These are phyloP conservation scores for Plecturocebus donacophilus DNA, from an alignment of 2,113 vertebrate species.

Conservation along the genomic window DNA sequence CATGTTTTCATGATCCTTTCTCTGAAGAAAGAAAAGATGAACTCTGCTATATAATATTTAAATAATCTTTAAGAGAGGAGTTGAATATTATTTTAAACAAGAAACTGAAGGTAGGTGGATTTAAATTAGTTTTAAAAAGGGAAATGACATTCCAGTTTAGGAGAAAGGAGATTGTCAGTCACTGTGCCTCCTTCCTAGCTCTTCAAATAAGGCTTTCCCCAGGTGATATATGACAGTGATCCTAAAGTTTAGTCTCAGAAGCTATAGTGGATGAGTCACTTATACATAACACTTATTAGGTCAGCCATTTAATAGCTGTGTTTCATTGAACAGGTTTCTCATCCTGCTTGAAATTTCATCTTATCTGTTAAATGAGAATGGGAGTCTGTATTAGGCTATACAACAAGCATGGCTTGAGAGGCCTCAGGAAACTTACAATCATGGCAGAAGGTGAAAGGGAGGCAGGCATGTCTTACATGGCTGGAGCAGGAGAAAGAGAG, in stretches of 20 bases:
- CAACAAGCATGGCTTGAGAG: no score
- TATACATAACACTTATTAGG: background rate
- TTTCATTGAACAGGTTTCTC: background rate
- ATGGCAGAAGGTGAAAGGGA: no score
- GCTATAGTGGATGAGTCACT: background rate
- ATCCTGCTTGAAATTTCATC: background rate
- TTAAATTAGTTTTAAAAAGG: background rate
- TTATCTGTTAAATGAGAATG: background rate
- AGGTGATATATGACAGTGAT: background rate
- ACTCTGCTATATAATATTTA: background rate
- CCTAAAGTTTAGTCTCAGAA: background rate
- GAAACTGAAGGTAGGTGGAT: background rate
- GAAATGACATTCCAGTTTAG: background rate
- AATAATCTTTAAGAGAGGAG: background rate
- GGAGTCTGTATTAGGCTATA: background rate
- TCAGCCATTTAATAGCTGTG: background rate
- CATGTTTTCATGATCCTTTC: background rate
- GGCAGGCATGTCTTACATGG: no score
- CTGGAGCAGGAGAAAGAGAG: no score
- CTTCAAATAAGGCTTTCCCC: background rate
- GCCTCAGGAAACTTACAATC: no score
- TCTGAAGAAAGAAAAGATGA: background rate
- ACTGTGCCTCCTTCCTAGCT: background rate
- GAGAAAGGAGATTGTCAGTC: background rate
- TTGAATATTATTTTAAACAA: background rate